Base-by-base conservation (phyloP, 2,113 vertebrate species). In the Fulmarus glacialis region DNA sequence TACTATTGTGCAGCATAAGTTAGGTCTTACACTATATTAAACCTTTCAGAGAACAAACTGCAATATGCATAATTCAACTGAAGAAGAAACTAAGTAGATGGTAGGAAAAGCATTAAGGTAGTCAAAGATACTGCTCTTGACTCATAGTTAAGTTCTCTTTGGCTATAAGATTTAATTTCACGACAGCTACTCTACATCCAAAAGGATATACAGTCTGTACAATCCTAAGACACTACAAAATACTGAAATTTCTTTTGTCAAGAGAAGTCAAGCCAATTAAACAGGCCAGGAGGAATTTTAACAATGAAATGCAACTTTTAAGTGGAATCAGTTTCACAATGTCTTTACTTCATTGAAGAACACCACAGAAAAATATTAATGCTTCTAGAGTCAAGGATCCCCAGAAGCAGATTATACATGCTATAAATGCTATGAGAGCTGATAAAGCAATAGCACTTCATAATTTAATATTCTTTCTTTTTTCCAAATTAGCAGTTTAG, bases 61-160 rank as follows among this genome's bases (percentile, higher is more conserved):
- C 58, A 72, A 20, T 43, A 42, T 9, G 6, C 0, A 0, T 16
- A 60, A 58, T 70, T 58, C 38, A 68, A 8, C 20, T 58, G 32
- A 52, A 56, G 84, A 82, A 50, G 30, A 68, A 77, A 84, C 6
- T n/a, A 38, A 24, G 30, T 0, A 82, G 30, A 34, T n/a, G 15
- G 75, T 1, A 48, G 21, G 47, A 87, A 84, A 82, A 70, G 21
- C 20, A 72, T 9, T 21, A 60, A 60, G 8, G 19, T 17, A 55
- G 75, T 38, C n/a, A 89, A 62, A 90, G 38, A 67, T 27, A 43
- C 18, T 64, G 21, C 32, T 92, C 32, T n/a, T 13, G 24, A 68
- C 38, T 90, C 34, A 64, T 1, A 38, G 45, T 36, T 52, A 62
- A 60, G 24, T 42, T 82, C 47, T 82, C n/a, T 56, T 55, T 38